phyloP scores from a whole-genome alignment of 2,113 vertebrate species.

The Puffinus mauretanicus region DNA sequence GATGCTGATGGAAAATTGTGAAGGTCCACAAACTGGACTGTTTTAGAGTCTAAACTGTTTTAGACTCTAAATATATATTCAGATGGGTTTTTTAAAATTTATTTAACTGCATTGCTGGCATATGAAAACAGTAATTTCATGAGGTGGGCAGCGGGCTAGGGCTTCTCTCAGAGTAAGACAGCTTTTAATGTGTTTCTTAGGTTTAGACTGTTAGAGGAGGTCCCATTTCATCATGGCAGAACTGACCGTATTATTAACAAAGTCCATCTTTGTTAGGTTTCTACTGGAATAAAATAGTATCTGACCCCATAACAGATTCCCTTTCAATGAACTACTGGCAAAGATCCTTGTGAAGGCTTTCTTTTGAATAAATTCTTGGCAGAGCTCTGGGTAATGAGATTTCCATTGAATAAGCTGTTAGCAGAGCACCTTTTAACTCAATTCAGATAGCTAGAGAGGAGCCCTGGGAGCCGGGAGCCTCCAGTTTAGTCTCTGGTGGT shows the following conservation, averaged over 20 bases:
- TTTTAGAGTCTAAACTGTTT: neutral
- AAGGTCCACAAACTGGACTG: neutral
- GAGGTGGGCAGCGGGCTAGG: neutral
- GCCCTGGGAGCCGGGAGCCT: neutral
- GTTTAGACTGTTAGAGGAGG: neutral
- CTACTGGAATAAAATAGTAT: constrained; percentile 5
- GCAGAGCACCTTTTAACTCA: constrained; percentile 28
- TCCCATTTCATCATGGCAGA: neutral
- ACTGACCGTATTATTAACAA: neutral
- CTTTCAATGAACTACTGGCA: constrained; percentile 14
- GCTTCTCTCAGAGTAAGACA: neutral
- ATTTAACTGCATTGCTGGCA: neutral
- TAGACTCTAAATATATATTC: neutral
- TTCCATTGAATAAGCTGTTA: constrained; percentile 58
- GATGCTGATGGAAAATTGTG: neutral
- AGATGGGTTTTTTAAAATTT: neutral
- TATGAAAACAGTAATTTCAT: neutral
- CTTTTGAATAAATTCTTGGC: constrained; percentile 29
- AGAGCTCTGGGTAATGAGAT: constrained; percentile 42
- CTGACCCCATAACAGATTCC: constrained; percentile 4
- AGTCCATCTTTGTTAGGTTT: constrained; percentile 19
- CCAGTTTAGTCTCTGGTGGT: neutral
- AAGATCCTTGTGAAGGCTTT: neutral
- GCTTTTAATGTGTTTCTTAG: neutral
- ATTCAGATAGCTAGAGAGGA: neutral